A percentile compares a stretch with the other conserved stretches of the same genome.
phyloP scores from a whole-genome alignment of 2,797 vertebrate genomes.

The Cetoscarus ocellatus region DNA sequence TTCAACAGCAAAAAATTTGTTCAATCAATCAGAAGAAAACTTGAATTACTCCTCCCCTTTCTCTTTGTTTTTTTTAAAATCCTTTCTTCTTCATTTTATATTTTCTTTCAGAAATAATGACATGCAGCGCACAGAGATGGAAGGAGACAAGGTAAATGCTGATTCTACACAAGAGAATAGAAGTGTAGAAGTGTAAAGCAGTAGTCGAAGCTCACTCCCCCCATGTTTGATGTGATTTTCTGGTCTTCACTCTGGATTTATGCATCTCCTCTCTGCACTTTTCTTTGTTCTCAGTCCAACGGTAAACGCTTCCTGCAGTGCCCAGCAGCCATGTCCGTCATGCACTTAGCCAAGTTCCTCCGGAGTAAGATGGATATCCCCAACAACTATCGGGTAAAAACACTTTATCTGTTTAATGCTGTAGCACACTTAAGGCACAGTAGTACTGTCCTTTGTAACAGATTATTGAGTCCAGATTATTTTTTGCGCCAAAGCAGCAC shows the following conservation, averaged over 20 bases:
- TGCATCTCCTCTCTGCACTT: slow-evolving; percentile 4
- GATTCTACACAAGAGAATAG: background rate
- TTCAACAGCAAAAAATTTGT: too few species aligned
- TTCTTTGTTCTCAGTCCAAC: slow-evolving; percentile 85
- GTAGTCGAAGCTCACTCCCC: background rate
- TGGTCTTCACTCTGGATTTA: slow-evolving; percentile 18
- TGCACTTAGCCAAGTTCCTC: slow-evolving; percentile 99
- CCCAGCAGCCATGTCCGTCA: slow-evolving; percentile 98
- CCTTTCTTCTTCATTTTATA: background rate
- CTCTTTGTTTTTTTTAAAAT: background rate
- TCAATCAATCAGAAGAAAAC: too few species aligned
- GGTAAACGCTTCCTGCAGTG: slow-evolving; percentile 98
- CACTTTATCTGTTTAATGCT: slow-evolving; percentile 1
- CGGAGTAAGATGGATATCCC: slow-evolving; percentile 99
- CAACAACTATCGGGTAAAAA: slow-evolving; percentile 93
- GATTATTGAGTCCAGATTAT: too few species aligned
- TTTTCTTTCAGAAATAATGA: slow-evolving; percentile 70
- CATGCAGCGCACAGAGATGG: slow-evolving; percentile 71
- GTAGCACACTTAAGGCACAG: background rate
- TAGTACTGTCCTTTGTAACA: background rate
- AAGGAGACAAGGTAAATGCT: slow-evolving; percentile 78
- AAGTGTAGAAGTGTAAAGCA: background rate
- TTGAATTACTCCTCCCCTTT: too few species aligned
- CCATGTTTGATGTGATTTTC: slow-evolving; percentile 10
- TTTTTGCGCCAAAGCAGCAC: too few species aligned